Conservation (phyloP, 2,888 invertebrate genomes). For the Furcula furcula region DNA sequence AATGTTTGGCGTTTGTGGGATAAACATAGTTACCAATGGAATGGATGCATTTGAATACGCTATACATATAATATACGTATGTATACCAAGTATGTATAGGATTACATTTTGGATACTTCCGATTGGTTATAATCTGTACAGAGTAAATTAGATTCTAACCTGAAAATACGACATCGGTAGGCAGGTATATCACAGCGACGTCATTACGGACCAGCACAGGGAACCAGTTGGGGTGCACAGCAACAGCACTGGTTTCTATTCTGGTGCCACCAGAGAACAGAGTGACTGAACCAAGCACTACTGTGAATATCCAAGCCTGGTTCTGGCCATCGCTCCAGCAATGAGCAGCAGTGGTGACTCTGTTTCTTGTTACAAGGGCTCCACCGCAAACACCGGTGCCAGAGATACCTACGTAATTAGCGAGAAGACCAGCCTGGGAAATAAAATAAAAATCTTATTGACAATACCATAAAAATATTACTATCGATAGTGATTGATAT, state of each 20-base stretch:
- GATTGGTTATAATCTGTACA: too few relatives aligned
- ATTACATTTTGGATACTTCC: too few relatives aligned
- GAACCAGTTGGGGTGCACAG: constrained; percentile 44
- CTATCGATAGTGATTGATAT: too few relatives aligned
- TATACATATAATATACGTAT: too few relatives aligned
- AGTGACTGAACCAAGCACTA: constrained; percentile 47
- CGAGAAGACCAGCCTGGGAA: constrained; percentile 36
- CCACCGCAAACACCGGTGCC: constrained; percentile 50
- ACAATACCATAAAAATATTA: too few relatives aligned
- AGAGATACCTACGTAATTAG: constrained; percentile 20
- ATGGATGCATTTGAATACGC: too few relatives aligned
- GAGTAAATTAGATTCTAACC: too few relatives aligned
- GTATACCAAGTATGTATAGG: too few relatives aligned
- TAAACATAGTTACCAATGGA: too few relatives aligned
- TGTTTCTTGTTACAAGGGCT: constrained; percentile 34
- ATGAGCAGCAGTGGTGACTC: constrained; percentile 50
- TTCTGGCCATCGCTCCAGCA: constrained; percentile 53
- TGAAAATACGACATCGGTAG: constrained; percentile 13
- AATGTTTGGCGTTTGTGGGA: too few relatives aligned
- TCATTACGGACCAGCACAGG: constrained; percentile 45
- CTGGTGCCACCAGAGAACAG: constrained; percentile 56
- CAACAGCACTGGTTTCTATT: constrained; percentile 31
- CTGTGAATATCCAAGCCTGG: constrained; percentile 44
- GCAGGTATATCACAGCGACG: constrained; percentile 40
- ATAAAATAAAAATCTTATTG: too few relatives aligned